Base-by-base conservation (phyloP, 2,797 vertebrate species). In the Chromis chromis region DNA sequence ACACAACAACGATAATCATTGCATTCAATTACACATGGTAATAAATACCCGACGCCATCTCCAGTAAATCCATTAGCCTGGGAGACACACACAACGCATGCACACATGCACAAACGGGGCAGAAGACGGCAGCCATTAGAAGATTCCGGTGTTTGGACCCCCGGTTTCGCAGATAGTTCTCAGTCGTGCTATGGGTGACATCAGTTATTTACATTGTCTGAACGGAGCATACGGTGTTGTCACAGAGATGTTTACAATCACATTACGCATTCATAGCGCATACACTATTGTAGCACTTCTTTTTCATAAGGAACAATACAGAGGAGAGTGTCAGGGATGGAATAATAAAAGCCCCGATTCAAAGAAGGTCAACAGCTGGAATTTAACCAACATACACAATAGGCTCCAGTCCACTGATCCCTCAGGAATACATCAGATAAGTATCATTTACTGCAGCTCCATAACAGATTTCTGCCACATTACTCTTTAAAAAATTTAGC, bases 1-100 rank as follows among this genome's bases (percentile, higher is more conserved):
- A 95, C 93, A 95, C 94, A 94, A 95, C 93, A 95, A 95, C 92
- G 85, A 95, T 95, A 94, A 95, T 95, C 94, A 95, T 95, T 93
- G 93, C 93, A 94, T 95, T 95, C 94, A 95, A 94, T 95, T 95
- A 95, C 93, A 95, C 91, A 86, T 93, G 93, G 94, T 94, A 94
- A 95, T 94, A 94, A 95, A 95, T 94, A 94, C 92, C 90, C 87
- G 58, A 91, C 87, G 82, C 91, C 91, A 94, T 94, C 93, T 93
- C 91, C 88, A 92, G 91, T 93, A 94, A 94, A 95, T 95, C 94
- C 94, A 95, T 95, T 95, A 94, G 92, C 82, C 89, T 86, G 82
- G 80, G 73, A 92, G 85, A 92, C 83, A 86, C 81, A 88, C 82
- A 86, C 62, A 84, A 76, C 66, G 56, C 24, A 39, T 33, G 46